These are phyloP conservation scores for Dicrostonyx torquatus DNA, from an alignment of 2,797 vertebrate genomes.

Conservation along the genomic window DNA sequence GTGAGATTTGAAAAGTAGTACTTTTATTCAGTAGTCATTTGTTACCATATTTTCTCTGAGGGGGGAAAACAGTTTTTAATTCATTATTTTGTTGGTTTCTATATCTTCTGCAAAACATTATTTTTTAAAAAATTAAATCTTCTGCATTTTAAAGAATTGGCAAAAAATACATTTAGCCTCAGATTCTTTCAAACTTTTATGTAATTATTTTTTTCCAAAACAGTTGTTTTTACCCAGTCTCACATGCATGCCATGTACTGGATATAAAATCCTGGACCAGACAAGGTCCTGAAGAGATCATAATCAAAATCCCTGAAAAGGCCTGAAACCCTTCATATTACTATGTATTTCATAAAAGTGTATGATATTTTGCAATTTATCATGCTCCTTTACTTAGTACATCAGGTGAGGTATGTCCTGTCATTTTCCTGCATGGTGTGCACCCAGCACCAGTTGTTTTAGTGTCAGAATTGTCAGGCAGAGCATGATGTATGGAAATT, in stretches of 20 bases:
- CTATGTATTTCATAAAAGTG: not conserved
- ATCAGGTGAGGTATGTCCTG: not conserved
- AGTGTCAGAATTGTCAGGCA: constrained; percentile 37
- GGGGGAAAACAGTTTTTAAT: not conserved
- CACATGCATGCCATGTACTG: not conserved
- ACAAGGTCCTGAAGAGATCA: not conserved
- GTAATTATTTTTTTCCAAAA: not conserved
- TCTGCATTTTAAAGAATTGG: not conserved
- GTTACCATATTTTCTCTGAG: not conserved
- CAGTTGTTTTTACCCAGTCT: not conserved
- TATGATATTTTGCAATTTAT: constrained; percentile 32
- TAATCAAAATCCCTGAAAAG: not conserved
- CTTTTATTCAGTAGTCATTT: constrained; percentile 24
- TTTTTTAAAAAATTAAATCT: constrained; percentile 1
- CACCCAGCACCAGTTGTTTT: not conserved
- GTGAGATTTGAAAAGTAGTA: not conserved
- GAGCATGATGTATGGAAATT: constrained; percentile 53
- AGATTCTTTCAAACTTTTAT: not conserved
- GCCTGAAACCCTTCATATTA: not conserved
- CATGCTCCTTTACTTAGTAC: not conserved
- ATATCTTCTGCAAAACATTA: not conserved
- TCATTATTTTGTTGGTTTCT: not conserved
- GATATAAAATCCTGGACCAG: not conserved
- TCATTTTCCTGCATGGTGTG: not conserved
- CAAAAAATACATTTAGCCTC: not conserved